Evolutionary conservation across 2,888 invertebrate species (phyloP).

Genomic region (Volucella inanis): DNA sequence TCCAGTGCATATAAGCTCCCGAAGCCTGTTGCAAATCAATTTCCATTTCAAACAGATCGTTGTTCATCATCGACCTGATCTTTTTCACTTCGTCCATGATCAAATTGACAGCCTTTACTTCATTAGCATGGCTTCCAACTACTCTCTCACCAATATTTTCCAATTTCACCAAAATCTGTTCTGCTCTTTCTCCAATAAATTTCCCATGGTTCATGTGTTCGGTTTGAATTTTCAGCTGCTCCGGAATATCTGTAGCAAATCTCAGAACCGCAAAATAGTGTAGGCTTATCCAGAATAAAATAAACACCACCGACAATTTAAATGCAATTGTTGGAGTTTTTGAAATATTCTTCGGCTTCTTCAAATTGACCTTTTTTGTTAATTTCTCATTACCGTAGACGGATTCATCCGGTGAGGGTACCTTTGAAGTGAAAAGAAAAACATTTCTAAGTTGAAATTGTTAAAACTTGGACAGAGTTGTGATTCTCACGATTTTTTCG

Average conservation of each 20-base stretch:
- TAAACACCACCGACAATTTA: slow-evolving; percentile 78
- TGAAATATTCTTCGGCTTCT: neutral
- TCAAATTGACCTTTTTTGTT: slow-evolving; percentile 7
- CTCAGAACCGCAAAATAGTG: slow-evolving; percentile 79
- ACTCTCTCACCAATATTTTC: slow-evolving; percentile 88
- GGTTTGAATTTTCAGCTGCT: slow-evolving; percentile 77
- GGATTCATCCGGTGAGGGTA: slow-evolving; percentile 29
- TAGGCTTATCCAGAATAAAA: slow-evolving; percentile 80
- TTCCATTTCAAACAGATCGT: slow-evolving; percentile 79
- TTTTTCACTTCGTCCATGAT: slow-evolving; percentile 78
- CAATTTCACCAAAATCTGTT: slow-evolving; percentile 85
- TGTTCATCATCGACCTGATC: slow-evolving; percentile 77
- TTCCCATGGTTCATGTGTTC: slow-evolving; percentile 82
- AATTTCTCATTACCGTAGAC: slow-evolving; percentile 35
- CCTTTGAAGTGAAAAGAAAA: neutral
- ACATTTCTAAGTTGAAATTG: neutral
- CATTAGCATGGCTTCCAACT: slow-evolving; percentile 89
- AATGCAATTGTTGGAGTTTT: slow-evolving; percentile 3
- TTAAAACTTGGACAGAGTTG: neutral
- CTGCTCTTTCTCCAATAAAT: slow-evolving; percentile 88
- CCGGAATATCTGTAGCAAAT: slow-evolving; percentile 79
- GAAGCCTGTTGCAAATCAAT: slow-evolving; percentile 81
- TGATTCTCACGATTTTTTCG: slow-evolving; percentile 32
- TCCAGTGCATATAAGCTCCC: slow-evolving; percentile 79
- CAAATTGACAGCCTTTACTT: slow-evolving; percentile 86